Evolutionary conservation across 2,113 vertebrate genomes (phyloP), one percentile per base, ranked within the genome.

Genomic region (Ageneiosus marmoratus): DNA sequence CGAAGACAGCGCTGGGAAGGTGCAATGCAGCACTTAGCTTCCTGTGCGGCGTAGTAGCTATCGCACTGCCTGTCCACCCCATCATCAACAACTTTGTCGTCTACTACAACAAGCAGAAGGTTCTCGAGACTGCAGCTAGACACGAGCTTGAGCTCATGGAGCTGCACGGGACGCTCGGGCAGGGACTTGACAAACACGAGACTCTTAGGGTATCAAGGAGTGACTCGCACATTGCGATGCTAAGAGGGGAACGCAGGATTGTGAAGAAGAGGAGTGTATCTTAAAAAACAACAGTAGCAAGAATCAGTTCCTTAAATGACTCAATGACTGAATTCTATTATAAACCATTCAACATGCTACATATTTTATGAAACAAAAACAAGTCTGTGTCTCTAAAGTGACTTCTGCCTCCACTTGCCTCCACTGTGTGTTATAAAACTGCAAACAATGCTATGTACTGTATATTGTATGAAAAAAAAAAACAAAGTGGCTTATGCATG

Each of bases 11-110:
- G 0, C 92, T 99, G n/a, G 98, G 98, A 65, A 96, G 97, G 86
- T 94, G 98, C 88, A 99, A 99, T 16, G 98, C 97, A 0, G 97
- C 98, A 70, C 95, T 98, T 86, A 99, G 97, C 93, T 99, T 99
- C 87, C 93, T 99, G 60, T 99, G 98, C 0, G 98, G 98, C 13
- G 97, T 99, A 60, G 98, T 99, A 29, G 97, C 98, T 0, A 99
- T 99, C 0, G 97, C 98, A 0, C 88, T 99, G 79, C 98, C 98
- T 73, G 99, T 99, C 87, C 98, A 99, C 77, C 98, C 98, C 77
- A 99, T 99, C 87, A 99, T 99, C 63, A 99, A 99, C 82, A 99
- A 99, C 93, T 99, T 99, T 85, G 97, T 99, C 55, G 91, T 96
- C 46, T 98, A 97, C 88, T 99, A 99, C 90, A 98, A 99, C 84